Evolutionary conservation across 2,888 invertebrate species (phyloP).

Genomic region (Willowsia nigromaculata): DNA sequence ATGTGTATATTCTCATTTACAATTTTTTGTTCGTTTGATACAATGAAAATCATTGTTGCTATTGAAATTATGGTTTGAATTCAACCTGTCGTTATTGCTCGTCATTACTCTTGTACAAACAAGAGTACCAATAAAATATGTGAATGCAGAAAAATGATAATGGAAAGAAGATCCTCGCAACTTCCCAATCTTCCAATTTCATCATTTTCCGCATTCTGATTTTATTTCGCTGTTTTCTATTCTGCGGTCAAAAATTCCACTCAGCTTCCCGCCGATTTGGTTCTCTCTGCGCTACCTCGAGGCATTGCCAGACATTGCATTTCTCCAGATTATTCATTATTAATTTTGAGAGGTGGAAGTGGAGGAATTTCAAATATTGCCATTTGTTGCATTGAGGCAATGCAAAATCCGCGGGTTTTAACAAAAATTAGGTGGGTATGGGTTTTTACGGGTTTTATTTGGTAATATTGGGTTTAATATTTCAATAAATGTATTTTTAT

Average conservation of each 20-base stretch:
- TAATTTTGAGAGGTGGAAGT: conserved; percentile 57
- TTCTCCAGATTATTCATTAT: conserved; percentile 67
- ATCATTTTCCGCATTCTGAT: conserved; percentile 19
- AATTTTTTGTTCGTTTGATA: no score
- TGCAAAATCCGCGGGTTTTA: not conserved
- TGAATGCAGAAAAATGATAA: conserved; percentile 88
- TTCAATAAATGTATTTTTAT: no score
- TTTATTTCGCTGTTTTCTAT: conserved; percentile 2
- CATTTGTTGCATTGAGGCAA: conserved; percentile 37
- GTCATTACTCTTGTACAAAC: conserved; percentile 85
- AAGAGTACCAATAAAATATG: conserved; percentile 89
- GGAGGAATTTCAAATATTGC: conserved; percentile 30
- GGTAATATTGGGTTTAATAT: no score
- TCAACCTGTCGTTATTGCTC: no score
- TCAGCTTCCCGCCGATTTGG: conserved; percentile 69
- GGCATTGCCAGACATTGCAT: conserved; percentile 8
- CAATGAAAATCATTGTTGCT: no score
- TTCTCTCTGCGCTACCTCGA: not conserved
- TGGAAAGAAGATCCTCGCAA: conserved; percentile 88
- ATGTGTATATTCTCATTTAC: no score
- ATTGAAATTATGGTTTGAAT: no score
- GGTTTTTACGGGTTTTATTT: no score
- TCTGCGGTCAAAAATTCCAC: conserved; percentile 73
- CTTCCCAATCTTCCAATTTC: conserved; percentile 83
- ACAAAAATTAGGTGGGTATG: not conserved